These are phyloP conservation scores for Allacma fusca DNA, from an alignment of 2,888 invertebrate genomes.

Conservation along the genomic window DNA sequence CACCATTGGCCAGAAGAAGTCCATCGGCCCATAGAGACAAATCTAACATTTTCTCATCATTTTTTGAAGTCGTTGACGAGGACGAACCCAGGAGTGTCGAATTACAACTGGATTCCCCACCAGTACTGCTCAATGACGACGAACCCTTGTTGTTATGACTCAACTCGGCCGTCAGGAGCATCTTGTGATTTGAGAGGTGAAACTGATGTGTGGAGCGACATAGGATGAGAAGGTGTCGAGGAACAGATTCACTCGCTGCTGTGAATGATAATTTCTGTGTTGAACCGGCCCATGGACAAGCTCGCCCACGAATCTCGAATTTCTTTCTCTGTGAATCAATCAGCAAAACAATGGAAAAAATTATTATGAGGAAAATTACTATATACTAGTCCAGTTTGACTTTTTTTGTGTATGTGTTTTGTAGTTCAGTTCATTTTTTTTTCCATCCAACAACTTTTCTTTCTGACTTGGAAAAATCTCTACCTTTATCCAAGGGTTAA, in stretches of 20 bases:
- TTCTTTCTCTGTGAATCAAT: conserved; percentile 77
- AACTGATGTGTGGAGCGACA: conserved; percentile 93
- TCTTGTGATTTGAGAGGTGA: conserved; percentile 70
- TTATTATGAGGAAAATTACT: no score
- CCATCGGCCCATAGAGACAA: conserved; percentile 61
- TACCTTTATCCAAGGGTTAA: no score
- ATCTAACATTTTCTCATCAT: conserved; percentile 61
- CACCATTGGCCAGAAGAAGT: conserved; percentile 55
- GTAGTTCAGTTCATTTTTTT: no score
- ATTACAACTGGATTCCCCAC: conserved; percentile 54
- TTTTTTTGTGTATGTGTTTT: no score
- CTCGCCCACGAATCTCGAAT: conserved; percentile 92
- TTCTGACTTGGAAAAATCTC: no score
- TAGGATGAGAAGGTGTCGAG: conserved; percentile 84
- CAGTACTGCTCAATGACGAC: conserved; percentile 43
- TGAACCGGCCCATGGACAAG: conserved; percentile 70
- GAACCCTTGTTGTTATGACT: conserved; percentile 22
- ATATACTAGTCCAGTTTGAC: no score
- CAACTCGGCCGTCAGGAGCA: conserved; percentile 46
- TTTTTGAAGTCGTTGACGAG: conserved; percentile 43
- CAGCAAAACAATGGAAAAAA: background rate
- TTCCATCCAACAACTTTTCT: no score
- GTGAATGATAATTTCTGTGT: conserved; percentile 81
- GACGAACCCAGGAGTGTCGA: conserved; percentile 50
- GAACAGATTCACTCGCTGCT: conserved; percentile 91